Evolutionary conservation across 1,140 invertebrate genomes (phyloP).

Genomic region (Meloidogyne exigua): DNA sequence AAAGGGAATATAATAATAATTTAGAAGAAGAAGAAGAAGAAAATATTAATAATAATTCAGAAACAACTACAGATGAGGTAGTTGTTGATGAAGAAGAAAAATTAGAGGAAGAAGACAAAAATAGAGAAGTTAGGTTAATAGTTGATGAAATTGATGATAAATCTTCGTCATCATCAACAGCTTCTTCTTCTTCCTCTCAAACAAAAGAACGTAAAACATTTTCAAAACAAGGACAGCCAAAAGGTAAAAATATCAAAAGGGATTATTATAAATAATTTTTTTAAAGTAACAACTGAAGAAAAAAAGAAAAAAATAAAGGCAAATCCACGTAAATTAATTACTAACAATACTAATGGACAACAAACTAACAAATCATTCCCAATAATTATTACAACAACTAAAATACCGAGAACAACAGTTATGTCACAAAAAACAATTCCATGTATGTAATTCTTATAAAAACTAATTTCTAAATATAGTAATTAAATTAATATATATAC

Average conservation of each 20-base stretch:
- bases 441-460: not conserved
- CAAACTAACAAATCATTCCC: not conserved
- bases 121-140: not conserved
- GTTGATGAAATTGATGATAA: slow-evolving; percentile 5
- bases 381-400: not conserved
- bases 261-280: too few species aligned
- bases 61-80: not conserved
- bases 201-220: not conserved
- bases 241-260: not conserved
- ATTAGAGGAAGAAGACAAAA: not conserved
- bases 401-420: not conserved
- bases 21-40: not conserved
- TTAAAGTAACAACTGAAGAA: not conserved
- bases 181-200: not conserved
- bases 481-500: not conserved
- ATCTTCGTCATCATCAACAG: not conserved
- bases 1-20: not conserved
- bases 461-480: not conserved
- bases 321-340: not conserved
- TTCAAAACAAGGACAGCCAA: not conserved
- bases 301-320: not conserved
- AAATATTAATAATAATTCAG: not conserved
- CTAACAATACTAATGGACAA: not conserved
- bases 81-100: not conserved
- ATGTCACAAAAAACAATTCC: not conserved